These are phyloP conservation scores for Lepilemur ruficaudatus DNA, from an alignment of 2,797 vertebrate genomes.

Conservation along the genomic window DNA sequence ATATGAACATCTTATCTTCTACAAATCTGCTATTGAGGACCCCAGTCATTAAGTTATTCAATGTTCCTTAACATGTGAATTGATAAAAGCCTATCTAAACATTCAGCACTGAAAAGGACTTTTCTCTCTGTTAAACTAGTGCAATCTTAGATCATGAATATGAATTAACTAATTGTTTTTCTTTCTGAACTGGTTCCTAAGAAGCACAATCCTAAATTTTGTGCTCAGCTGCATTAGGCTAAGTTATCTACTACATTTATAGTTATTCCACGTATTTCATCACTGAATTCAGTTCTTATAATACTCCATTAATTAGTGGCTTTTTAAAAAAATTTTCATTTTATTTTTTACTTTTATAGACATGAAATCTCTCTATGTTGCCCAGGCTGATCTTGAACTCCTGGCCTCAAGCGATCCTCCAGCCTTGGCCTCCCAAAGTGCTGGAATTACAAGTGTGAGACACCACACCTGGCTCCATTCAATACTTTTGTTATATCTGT, in stretches of 20 bases:
- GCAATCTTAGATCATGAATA: neutral
- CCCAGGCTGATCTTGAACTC: neutral
- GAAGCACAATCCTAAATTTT: neutral
- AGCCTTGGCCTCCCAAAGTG: neutral
- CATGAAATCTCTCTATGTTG: neutral
- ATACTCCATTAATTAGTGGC: neutral
- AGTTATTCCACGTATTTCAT: neutral
- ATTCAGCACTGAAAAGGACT: neutral
- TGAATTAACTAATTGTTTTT: neutral
- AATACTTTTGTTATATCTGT: neutral
- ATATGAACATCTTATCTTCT: neutral
- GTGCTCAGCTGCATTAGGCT: neutral
- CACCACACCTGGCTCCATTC: neutral
- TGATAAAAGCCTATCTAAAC: neutral
- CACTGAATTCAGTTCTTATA: neutral
- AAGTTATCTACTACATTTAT: neutral
- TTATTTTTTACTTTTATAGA: neutral
- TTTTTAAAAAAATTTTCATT: neutral
- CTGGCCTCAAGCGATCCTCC: neutral
- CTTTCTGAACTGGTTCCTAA: slow-evolving; percentile 22
- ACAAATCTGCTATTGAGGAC: neutral
- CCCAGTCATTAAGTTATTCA: neutral
- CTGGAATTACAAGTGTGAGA: neutral
- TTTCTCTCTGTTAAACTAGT: neutral
- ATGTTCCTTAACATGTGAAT: neutral